Percentiles rank a stretch among this genome's conserved stretches.
These are phyloP conservation scores for Micronycteris hirsuta DNA, from an alignment of 2,113 vertebrate species.

Conservation along the genomic window DNA sequence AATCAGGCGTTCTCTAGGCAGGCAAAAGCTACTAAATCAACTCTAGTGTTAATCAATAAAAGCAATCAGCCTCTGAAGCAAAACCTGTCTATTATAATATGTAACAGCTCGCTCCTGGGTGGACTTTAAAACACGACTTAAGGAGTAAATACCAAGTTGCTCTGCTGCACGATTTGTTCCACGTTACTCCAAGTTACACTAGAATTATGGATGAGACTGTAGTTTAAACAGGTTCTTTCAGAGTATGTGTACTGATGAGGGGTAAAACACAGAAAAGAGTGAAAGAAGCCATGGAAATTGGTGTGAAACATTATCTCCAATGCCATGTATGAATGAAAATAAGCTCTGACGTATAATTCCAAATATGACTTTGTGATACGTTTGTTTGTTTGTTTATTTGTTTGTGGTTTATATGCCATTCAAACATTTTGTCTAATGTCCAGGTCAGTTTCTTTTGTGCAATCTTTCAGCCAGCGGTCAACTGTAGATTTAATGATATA, in stretches of 20 bases:
- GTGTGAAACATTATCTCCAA: background rate
- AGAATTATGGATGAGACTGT: constrained; percentile 1
- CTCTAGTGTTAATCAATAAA: constrained; percentile 71
- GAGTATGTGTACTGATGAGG: background rate
- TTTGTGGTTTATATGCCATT: background rate
- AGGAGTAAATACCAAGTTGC: background rate
- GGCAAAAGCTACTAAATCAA: constrained; percentile 48
- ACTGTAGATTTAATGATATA: background rate
- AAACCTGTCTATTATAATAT: constrained; percentile 57
- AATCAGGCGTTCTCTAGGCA: constrained; percentile 25
- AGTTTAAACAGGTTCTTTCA: background rate
- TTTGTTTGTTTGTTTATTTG: too few species aligned
- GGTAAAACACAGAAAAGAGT: background rate
- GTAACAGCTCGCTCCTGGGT: constrained; percentile 31
- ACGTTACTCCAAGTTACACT: background rate
- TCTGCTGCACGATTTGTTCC: background rate
- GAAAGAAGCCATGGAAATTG: background rate
- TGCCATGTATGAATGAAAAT: background rate
- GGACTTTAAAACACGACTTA: constrained; percentile 26
- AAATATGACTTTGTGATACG: background rate
- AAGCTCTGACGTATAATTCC: background rate
- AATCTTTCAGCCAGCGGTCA: background rate
- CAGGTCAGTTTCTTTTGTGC: background rate
- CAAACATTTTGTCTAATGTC: background rate
- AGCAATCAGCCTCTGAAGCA: constrained; percentile 64